Percentiles rank a stretch among this genome's conserved stretches.
Conservation (phyloP, 92 coral and sea anemone species). For the Porites rus region DNA sequence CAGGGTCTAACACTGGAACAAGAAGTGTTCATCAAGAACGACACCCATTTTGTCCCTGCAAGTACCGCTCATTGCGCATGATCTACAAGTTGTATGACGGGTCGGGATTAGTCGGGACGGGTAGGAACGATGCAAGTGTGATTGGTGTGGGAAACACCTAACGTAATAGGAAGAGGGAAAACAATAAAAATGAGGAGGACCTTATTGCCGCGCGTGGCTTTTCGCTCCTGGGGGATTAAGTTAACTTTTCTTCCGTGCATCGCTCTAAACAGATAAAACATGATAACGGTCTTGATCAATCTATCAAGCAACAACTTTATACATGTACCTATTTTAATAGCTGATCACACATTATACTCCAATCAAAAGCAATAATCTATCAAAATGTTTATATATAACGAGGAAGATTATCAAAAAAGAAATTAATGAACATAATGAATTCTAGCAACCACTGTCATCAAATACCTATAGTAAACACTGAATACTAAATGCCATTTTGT, state of each 20-base stretch:
- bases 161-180: too few relatives aligned
- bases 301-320: slow-evolving; percentile 1
- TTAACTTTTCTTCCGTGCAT: neutral
- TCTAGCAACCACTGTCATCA: neutral
- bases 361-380: neutral
- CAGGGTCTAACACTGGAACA: too few relatives aligned
- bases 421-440: slow-evolving; percentile 6
- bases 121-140: too few relatives aligned
- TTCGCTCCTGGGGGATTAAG: neutral
- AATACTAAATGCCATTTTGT: neutral
- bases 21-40: too few relatives aligned
- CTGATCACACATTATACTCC: neutral
- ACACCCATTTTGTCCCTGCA: too few relatives aligned
- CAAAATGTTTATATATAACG: neutral
- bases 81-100: too few relatives aligned
- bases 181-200: too few relatives aligned
- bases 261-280: neutral
- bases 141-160: too few relatives aligned
- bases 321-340: neutral
- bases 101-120: too few relatives aligned
- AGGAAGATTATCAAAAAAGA: slow-evolving; percentile 1
- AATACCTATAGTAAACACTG: neutral
- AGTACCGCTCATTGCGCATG: too few relatives aligned
- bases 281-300: neutral
- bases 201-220: too few relatives aligned